A percentile compares a stretch with the other conserved stretches of the same genome.
Evolutionary conservation across 92 coral and sea anemone genomes (phyloP).

Genomic region (Porites rus): DNA sequence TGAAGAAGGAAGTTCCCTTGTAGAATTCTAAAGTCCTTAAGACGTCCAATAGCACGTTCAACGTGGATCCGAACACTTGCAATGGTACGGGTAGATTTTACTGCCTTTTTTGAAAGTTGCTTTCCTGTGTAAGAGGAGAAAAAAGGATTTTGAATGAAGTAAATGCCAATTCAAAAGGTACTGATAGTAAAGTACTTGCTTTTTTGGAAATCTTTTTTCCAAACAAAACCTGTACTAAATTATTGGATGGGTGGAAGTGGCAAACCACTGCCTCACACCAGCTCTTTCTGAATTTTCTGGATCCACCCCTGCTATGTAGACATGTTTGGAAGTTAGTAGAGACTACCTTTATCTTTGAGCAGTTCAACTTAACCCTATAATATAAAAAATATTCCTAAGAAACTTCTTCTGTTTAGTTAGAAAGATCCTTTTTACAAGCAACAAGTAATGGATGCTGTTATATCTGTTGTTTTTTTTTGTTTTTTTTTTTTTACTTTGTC

Average conservation of each 20-base stretch:
- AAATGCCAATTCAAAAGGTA: background rate
- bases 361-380: background rate
- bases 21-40: conserved; percentile 44
- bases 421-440: background rate
- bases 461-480: too few species aligned
- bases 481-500: background rate
- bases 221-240: background rate
- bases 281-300: too few species aligned
- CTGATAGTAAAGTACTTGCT: too few species aligned
- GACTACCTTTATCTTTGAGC: background rate
- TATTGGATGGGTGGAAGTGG: too few species aligned
- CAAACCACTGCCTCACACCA: too few species aligned
- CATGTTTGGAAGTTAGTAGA: background rate
- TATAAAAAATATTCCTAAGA: background rate
- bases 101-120: conserved; percentile 43
- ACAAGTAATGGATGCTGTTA: background rate
- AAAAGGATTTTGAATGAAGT: background rate
- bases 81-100: too few species aligned
- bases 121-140: conserved; percentile 24
- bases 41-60: conserved; percentile 45
- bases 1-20: conserved; percentile 38
- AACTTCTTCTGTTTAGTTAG: background rate
- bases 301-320: too few species aligned
- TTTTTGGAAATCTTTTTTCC: background rate
- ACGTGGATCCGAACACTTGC: conserved; percentile 57